Evolutionary conservation across 1,140 invertebrate species (phyloP).

Genomic region (Rhyzopertha dominica): DNA sequence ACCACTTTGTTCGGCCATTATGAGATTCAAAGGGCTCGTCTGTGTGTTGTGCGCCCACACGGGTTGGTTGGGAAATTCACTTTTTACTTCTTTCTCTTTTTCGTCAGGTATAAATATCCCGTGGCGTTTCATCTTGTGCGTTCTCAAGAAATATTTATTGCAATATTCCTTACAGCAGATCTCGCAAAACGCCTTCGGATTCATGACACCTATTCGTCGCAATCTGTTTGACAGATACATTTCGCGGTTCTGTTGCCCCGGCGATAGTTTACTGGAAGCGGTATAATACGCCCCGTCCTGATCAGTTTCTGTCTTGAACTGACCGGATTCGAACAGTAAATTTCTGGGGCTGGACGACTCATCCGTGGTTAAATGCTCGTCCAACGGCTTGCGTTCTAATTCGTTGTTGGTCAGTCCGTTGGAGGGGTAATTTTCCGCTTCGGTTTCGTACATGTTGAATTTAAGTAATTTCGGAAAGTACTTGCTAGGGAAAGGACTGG

Average conservation of each 20-base stretch:
- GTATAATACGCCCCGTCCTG: conserved; percentile 29
- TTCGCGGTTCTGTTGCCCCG: conserved; percentile 34
- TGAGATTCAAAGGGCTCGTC: conserved; percentile 58
- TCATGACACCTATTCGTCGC: conserved; percentile 71
- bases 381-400: conserved; percentile 27
- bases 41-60: conserved; percentile 50
- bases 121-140: conserved; percentile 84
- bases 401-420: conserved; percentile 32
- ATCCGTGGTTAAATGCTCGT: conserved; percentile 26
- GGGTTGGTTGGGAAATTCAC: conserved; percentile 44
- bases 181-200: conserved; percentile 87
- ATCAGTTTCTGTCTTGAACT: conserved; percentile 37
- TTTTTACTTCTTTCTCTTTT: conserved; percentile 44
- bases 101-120: conserved; percentile 60
- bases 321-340: conserved; percentile 36
- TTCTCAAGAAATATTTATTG: conserved; percentile 90
- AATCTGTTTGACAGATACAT: conserved; percentile 64
- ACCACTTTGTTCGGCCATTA: conserved; percentile 50
- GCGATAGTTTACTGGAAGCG: conserved; percentile 36
- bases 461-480: conserved; percentile 22
- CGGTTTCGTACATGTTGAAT: conserved; percentile 25
- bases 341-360: conserved; percentile 32
- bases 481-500: conserved; percentile 33
- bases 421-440: conserved; percentile 25
- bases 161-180: conserved; percentile 93